Evolutionary conservation across 2,113 vertebrate genomes (phyloP).

Genomic region (Theristicus caerulescens): DNA sequence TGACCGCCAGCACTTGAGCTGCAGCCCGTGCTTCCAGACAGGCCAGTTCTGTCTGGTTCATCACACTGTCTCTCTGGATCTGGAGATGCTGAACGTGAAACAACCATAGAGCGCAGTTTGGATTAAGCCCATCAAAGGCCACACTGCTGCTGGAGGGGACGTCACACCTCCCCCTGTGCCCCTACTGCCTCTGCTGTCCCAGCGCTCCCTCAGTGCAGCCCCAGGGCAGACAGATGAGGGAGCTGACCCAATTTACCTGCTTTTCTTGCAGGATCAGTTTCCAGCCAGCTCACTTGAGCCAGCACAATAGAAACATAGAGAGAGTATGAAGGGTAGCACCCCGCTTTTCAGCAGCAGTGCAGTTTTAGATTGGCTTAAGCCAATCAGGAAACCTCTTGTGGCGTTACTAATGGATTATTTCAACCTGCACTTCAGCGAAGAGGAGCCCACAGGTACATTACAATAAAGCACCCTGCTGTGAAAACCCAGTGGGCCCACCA

Average conservation of each 20-base stretch:
- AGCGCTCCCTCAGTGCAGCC: not conserved
- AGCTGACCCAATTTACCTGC: not conserved
- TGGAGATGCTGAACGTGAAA: not conserved
- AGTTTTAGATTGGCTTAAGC: not conserved
- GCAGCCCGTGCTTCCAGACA: not conserved
- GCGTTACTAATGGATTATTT: not conserved
- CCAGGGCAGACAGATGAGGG: not conserved
- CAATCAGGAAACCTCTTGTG: not conserved
- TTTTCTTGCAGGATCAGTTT: not conserved
- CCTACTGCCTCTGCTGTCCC: not conserved
- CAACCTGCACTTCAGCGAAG: not conserved
- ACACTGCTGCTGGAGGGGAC: not conserved
- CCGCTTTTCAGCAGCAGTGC: not conserved
- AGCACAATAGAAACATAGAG: not conserved
- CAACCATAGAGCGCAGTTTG: not conserved
- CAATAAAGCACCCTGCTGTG: not conserved
- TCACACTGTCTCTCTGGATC: not conserved
- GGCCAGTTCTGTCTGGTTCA: not conserved
- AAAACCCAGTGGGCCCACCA: not conserved
- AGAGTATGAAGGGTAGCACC: not conserved
- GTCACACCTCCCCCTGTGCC: not conserved
- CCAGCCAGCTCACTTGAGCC: not conserved
- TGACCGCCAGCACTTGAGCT: not conserved
- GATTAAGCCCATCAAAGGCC: not conserved
- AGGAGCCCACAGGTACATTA: not conserved